A percentile compares a stretch with the other conserved stretches of the same genome.
phyloP scores from a whole-genome alignment of 2,888 invertebrate genomes.

The Neoscelio sp. region DNA sequence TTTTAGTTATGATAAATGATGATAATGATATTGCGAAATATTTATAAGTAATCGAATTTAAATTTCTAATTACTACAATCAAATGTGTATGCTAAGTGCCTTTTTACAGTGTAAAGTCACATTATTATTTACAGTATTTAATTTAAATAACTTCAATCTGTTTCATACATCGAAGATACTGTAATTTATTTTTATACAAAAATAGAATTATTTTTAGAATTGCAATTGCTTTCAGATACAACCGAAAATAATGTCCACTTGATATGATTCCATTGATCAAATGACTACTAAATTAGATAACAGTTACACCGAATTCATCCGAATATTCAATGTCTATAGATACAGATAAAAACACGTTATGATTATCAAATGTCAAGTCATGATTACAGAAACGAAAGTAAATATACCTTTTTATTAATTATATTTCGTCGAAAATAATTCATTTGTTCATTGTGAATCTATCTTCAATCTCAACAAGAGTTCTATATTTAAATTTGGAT shows the following conservation, averaged over 20 bases:
- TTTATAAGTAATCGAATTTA: too few relatives aligned
- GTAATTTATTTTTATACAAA: too few relatives aligned
- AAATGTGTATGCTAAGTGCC: background rate
- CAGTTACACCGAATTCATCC: conserved; percentile 12
- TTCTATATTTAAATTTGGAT: background rate
- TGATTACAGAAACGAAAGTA: background rate
- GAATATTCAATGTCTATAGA: conserved; percentile 14
- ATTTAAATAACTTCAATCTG: background rate
- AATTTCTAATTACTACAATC: background rate
- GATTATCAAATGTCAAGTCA: background rate
- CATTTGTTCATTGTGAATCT: too few relatives aligned
- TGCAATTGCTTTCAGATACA: too few relatives aligned
- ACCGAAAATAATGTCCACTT: conserved; percentile 12
- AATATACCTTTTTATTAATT: too few relatives aligned
- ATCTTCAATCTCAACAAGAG: too few relatives aligned
- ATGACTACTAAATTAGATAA: conserved; percentile 5
- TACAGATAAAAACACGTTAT: conserved; percentile 6
- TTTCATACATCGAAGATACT: background rate
- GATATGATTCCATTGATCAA: conserved; percentile 13
- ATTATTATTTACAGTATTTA: too few relatives aligned
- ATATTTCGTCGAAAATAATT: too few relatives aligned
- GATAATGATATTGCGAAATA: too few relatives aligned
- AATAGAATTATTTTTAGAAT: conserved; percentile 9
- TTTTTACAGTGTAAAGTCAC: background rate
- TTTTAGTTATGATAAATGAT: too few relatives aligned